A percentile compares a stretch with the other conserved stretches of the same genome.
phyloP scores from a whole-genome alignment of 1,140 invertebrate genomes.

The Delia radicum region DNA sequence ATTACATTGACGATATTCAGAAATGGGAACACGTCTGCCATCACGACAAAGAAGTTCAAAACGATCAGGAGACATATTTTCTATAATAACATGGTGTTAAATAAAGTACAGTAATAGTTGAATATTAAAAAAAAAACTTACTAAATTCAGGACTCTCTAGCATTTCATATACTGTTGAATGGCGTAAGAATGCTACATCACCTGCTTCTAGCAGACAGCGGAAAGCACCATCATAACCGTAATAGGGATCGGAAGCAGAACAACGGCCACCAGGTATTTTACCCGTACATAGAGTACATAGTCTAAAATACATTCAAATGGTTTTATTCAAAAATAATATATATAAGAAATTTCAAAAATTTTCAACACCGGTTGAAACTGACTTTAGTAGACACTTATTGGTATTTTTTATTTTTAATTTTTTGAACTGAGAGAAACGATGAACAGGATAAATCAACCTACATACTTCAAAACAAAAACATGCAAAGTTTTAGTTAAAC shows the following conservation, averaged over 20 bases:
- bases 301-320: too few species aligned
- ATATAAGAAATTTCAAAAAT: too few species aligned
- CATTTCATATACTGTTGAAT: slow-evolving; percentile 79
- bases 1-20: slow-evolving; percentile 78
- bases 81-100: slow-evolving; percentile 27
- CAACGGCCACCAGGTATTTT: slow-evolving; percentile 76
- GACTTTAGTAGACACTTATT: too few species aligned
- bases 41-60: slow-evolving; percentile 89
- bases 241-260: slow-evolving; percentile 84
- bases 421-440: too few species aligned
- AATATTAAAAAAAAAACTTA: slow-evolving; percentile 55
- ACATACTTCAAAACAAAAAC: too few species aligned
- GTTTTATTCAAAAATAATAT: too few species aligned
- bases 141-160: slow-evolving; percentile 62
- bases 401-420: too few species aligned
- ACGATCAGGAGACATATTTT: slow-evolving; percentile 64
- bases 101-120: too few species aligned
- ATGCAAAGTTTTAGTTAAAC: too few species aligned
- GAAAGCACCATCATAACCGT: slow-evolving; percentile 88
- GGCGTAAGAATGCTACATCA: slow-evolving; percentile 90
- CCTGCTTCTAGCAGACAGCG: slow-evolving; percentile 82
- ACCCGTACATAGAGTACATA: slow-evolving; percentile 85
- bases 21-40: slow-evolving; percentile 69
- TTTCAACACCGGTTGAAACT: too few species aligned
- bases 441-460: too few species aligned